Evolutionary conservation across 2,888 invertebrate genomes (phyloP).

Genomic region (Leptopilina syphax): DNA sequence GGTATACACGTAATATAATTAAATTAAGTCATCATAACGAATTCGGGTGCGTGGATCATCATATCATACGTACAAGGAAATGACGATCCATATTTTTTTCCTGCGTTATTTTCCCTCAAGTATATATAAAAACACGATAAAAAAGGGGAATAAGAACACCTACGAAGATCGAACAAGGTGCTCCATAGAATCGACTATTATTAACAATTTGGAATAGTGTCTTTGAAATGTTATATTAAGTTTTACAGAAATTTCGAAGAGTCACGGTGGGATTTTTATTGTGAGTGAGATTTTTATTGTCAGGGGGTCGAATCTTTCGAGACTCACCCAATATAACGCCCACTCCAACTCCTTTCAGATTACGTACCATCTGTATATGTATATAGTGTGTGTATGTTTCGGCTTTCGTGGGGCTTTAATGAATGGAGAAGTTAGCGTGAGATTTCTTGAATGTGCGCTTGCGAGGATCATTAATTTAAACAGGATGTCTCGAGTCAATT

Average conservation of each 20-base stretch:
- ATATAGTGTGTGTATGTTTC: not conserved
- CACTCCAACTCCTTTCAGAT: conserved; percentile 24
- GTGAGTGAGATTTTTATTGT: conserved; percentile 13
- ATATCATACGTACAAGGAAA: not conserved
- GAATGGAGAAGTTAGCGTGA: conserved; percentile 35
- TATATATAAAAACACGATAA: not conserved
- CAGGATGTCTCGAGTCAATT: conserved; percentile 29
- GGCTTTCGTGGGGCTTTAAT: conserved; percentile 18
- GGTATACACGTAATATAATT: not conserved
- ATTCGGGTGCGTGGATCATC: not conserved
- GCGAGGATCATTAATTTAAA: conserved; percentile 27
- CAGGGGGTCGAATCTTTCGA: conserved; percentile 23
- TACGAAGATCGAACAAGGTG: conserved; percentile 23
- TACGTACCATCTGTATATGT: conserved; percentile 13
- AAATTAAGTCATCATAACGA: conserved; percentile 10
- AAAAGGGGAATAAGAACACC: conserved; percentile 22
- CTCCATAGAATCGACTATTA: not conserved
- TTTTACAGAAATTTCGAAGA: conserved; percentile 4
- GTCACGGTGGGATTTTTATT: conserved; percentile 3
- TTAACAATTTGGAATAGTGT: conserved; percentile 26
- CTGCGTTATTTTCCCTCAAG: conserved; percentile 8
- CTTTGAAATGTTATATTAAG: conserved; percentile 32
- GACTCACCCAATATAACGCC: conserved; percentile 37
- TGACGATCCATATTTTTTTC: not conserved
- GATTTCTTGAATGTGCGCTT: conserved; percentile 32